These are phyloP conservation scores for Archivesica marissinica DNA, from an alignment of 1,140 invertebrate genomes.

Conservation along the genomic window DNA sequence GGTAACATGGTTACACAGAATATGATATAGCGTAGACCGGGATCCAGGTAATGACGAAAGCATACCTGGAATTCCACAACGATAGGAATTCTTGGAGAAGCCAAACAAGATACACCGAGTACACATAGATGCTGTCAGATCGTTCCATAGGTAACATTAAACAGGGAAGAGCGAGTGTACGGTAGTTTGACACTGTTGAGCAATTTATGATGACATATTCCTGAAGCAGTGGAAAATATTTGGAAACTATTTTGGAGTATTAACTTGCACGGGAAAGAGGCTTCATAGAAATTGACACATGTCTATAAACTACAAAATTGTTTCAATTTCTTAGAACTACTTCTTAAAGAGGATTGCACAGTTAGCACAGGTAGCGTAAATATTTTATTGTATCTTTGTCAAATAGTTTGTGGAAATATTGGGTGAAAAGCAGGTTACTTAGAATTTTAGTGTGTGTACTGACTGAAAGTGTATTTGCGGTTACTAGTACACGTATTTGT, in stretches of 20 bases:
- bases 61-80: constrained; percentile 37
- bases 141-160: constrained; percentile 1
- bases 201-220: constrained; percentile 10
- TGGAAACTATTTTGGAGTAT: neutral
- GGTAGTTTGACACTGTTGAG: constrained; percentile 23
- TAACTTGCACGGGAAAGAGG: neutral
- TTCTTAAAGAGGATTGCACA: neutral
- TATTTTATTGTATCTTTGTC: neutral
- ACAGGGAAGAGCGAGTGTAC: neutral
- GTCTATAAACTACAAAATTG: neutral
- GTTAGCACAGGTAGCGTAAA: neutral
- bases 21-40: neutral
- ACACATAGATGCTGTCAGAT: neutral
- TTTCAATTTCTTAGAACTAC: neutral
- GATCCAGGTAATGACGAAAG: neutral
- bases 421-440: neutral
- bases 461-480: neutral
- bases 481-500: neutral
- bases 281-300: constrained; percentile 4
- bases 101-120: constrained; percentile 10
- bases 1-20: too few relatives aligned
- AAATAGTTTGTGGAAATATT: neutral
- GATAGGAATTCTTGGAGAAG: too few relatives aligned
- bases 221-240: constrained; percentile 3
- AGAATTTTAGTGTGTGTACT: neutral